A percentile compares a stretch with the other conserved stretches of the same genome.
phyloP scores from a whole-genome alignment of 2,797 vertebrate genomes.

The Coreius guichenoti region DNA sequence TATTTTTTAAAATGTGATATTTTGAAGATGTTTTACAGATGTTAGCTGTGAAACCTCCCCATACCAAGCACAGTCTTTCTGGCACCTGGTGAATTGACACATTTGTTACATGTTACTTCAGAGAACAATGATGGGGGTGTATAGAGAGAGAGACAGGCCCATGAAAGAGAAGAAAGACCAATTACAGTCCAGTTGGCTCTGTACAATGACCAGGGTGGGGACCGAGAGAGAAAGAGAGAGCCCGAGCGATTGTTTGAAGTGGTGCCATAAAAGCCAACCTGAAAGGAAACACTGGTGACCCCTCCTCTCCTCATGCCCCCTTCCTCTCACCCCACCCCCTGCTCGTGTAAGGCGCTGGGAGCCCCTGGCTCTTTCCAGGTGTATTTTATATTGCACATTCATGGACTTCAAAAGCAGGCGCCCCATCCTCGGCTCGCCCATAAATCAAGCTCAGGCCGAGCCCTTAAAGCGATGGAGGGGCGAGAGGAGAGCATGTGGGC shows the following conservation, averaged over 20 bases:
- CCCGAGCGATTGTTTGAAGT: constrained; percentile 82
- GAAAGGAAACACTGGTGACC: constrained; percentile 83
- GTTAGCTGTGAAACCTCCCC: background rate
- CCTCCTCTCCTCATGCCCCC: constrained; percentile 61
- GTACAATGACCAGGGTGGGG: constrained; percentile 77
- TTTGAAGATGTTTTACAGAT: background rate
- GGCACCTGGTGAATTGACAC: constrained; percentile 48
- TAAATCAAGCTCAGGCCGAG: constrained; percentile 62
- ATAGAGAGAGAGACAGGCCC: constrained; percentile 61
- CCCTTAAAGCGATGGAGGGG: constrained; percentile 39
- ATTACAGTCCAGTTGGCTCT: constrained; percentile 81
- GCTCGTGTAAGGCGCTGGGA: constrained; percentile 65
- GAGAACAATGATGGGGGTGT: constrained; percentile 69
- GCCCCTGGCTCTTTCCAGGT: constrained; percentile 80
- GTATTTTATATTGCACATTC: constrained; percentile 84
- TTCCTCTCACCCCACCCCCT: constrained; percentile 39
- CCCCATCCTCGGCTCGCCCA: constrained; percentile 66
- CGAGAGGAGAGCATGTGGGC: constrained; percentile 23
- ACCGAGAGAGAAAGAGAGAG: constrained; percentile 69
- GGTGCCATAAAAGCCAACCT: constrained; percentile 83
- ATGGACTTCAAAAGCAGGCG: constrained; percentile 79
- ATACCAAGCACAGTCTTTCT: constrained; percentile 1
- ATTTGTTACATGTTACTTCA: constrained; percentile 51
- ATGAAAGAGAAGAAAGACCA: constrained; percentile 77
- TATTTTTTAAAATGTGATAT: background rate